Evolutionary conservation across 1,140 invertebrate genomes (phyloP), one percentile per base, ranked within the genome.

Genomic region (Akabosia matsudoensis): DNA sequence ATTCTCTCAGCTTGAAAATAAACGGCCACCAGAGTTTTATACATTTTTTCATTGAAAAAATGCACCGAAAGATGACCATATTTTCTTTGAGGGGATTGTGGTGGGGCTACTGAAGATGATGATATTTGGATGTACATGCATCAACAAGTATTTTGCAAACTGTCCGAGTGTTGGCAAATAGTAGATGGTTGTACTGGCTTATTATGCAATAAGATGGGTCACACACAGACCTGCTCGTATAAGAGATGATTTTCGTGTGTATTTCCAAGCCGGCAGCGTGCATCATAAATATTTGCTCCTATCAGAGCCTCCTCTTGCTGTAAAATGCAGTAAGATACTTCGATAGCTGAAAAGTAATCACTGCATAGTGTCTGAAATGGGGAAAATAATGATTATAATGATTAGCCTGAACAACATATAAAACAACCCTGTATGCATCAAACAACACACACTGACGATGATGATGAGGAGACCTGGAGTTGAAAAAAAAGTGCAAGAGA

Each of bases 301-400:
- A 67, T 67, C 31, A 67, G 30, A 67, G 61, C 28, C 31, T 31
- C 3, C 24, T 56, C 54, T 56, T 56, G 3, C 3, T 56, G n/a
- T 24, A n/a, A 56, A 56, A 56, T 3, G 7, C 7, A 7, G 7
- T 10, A 45, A 18, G 37, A 18, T 7, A 10, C 18, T 45, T 56
- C 24, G 54, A 56, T 56, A 56, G 7, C 54, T 56, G 13, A 24
- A n/a, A 24, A 56, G 54, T 56, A 56, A 56, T 56, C n/a, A 56
- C 13, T 56, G 54, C n/a, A 56, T 56, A 56, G 54, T 56, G 54
- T 56, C 54, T 56, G 54, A 56, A 56, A 56, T 56, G 54, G 14
- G n/a, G 54, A 56, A 56, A 56, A 56, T 56, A 56, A 56, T 56
- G 54, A 56, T 56, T n/a, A 56, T 56, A 56, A 56, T 56, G 54